phyloP scores from a whole-genome alignment of 2,113 vertebrate genomes.

The Taxidea taxus region DNA sequence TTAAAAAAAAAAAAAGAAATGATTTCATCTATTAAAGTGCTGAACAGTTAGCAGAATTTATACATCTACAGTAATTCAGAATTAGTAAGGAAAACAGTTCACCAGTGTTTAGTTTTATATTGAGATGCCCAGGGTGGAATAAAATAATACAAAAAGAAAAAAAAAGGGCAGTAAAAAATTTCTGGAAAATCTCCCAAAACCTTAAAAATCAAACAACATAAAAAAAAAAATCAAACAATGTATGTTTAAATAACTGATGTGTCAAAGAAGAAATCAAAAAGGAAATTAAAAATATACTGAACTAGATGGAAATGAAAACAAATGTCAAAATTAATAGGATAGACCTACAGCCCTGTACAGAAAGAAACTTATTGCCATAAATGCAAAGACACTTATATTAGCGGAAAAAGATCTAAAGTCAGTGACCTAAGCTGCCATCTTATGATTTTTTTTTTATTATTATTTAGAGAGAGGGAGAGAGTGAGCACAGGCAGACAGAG shows the following conservation, averaged over 20 bases:
- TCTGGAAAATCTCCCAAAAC: not conserved
- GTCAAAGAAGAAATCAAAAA: not conserved
- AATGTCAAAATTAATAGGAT: not conserved
- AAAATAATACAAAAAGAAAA: slow-evolving; percentile 81
- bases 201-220: no score
- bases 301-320: not conserved
- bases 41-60: slow-evolving; percentile 81
- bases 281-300: not conserved
- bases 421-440: not conserved
- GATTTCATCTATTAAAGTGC: slow-evolving; percentile 85
- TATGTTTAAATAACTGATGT: not conserved
- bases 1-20: no score
- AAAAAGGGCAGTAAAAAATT: not conserved
- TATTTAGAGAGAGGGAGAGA: no score
- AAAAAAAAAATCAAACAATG: not conserved
- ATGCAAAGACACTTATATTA: not conserved
- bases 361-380: not conserved
- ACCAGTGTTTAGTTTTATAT: slow-evolving; percentile 84
- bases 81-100: slow-evolving; percentile 84
- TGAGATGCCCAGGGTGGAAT: slow-evolving; percentile 87
- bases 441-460: no score
- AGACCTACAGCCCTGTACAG: not conserved
- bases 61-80: slow-evolving; percentile 82
- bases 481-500: no score
- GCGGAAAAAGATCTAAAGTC: not conserved